Evolutionary conservation across 2,113 vertebrate species (phyloP).

Genomic region (Xyrauchen texanus): DNA sequence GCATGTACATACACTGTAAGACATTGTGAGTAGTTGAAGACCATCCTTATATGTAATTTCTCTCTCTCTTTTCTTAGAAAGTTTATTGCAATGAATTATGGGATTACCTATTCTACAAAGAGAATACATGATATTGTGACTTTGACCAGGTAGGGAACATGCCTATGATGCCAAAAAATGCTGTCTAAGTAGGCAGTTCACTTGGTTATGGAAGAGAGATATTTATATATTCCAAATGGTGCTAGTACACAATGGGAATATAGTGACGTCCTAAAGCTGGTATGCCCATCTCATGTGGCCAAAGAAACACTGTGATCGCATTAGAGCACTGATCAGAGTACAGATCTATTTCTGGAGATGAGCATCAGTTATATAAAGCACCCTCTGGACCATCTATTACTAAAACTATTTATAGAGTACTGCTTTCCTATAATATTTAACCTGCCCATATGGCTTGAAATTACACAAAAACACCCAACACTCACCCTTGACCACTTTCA

Average conservation of each 20-base stretch:
- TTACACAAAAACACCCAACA: background rate
- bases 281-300: too few species aligned
- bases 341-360: slow-evolving; percentile 37
- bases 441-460: background rate
- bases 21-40: too few species aligned
- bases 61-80: too few species aligned
- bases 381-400: slow-evolving; percentile 18
- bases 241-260: background rate
- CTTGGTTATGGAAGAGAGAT: too few species aligned
- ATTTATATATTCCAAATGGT: background rate
- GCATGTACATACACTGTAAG: too few species aligned
- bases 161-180: too few species aligned
- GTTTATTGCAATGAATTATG: too few species aligned
- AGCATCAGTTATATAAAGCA: slow-evolving; percentile 20
- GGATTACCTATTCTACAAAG: too few species aligned
- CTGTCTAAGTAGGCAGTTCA: too few species aligned
- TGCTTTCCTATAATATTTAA: slow-evolving; percentile 7
- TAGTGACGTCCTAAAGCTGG: background rate
- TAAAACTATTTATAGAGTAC: slow-evolving; percentile 33
- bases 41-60: too few species aligned
- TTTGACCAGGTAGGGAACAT: too few species aligned
- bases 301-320: background rate
- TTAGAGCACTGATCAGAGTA: slow-evolving; percentile 6
- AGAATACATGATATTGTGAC: too few species aligned
- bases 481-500: background rate